Base-by-base conservation (phyloP, 2,113 vertebrate species). In the Corythornis cristatus region DNA sequence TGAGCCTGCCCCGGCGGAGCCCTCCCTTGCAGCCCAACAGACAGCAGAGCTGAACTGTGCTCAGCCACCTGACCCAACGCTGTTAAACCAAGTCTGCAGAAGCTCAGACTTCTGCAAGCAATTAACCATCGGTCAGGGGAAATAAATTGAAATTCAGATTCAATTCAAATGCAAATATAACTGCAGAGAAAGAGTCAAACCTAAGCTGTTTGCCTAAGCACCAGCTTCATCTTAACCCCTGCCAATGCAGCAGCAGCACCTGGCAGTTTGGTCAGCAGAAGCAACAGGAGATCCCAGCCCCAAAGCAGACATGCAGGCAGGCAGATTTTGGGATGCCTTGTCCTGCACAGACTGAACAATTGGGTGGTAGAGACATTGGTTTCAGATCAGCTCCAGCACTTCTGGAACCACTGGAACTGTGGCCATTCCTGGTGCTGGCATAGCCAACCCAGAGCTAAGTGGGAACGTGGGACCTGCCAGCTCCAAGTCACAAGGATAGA, bases 111-210 rank as follows among this genome's bases (percentile, higher is more conserved):
- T 26, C 94, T 85, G 78, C 43, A 66, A 88, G 81, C 76, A 86
- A 93, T 89, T 88, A 95, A 88, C 73, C 75, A 88, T 50, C 2
- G 9, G 75, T 71, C 74, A 89, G 22, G 43, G 51, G 65, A 68
- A 83, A 50, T 86, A 88, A 88, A 93, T 46, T 76, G 83, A 74
- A 95, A 83, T n/a, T 33, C 37, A 72, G 48, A 79, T 2, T 46
- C 56, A 80, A 96, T 88, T 94, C 83, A 88, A 94, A 95, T 92
- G 91, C 93, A 95, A 95, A 95, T 93, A 71, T 8, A 90, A 72
- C 88, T 92, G 89, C 83, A 71, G 81, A 93, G 84, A 86, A 61
- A 91, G 85, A 93, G 83, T 82, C 86, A 88, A 85, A 68, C n/a
- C 45, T 80, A 75, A 91, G 50, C 86, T 77, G 83, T 80, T 86